Evolutionary conservation across 1,140 invertebrate species (phyloP).

Genomic region (Tetramorium parvispinum): DNA sequence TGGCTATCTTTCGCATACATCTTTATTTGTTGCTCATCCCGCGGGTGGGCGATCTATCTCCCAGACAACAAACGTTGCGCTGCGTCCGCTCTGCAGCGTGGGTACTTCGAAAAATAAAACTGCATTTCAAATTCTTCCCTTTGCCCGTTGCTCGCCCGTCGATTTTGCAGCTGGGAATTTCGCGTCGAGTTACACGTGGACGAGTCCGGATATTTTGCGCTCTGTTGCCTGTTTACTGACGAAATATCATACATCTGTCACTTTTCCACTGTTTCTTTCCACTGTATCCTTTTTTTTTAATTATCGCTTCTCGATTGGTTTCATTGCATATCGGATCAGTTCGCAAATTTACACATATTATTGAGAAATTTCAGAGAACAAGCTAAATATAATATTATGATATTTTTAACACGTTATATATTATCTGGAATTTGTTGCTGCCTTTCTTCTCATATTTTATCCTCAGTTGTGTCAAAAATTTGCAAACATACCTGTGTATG

Average conservation of each 20-base stretch:
- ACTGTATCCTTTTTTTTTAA: neutral
- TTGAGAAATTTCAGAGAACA: neutral
- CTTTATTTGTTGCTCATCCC: slow-evolving; percentile 43
- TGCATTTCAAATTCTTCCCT: neutral
- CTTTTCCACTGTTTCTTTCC: neutral
- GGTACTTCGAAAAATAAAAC: slow-evolving; percentile 26
- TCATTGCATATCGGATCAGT: neutral
- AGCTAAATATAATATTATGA: neutral
- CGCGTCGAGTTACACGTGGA: neutral
- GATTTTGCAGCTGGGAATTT: slow-evolving; percentile 8
- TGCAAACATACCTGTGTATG: no score
- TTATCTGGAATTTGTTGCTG: neutral
- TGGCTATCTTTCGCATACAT: slow-evolving; percentile 25
- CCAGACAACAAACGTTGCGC: slow-evolving; percentile 15
- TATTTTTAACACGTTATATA: neutral
- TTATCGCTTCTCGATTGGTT: neutral
- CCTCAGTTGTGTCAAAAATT: neutral
- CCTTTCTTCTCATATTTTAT: neutral
- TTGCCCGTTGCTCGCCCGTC: neutral
- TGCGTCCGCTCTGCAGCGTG: neutral
- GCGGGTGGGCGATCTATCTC: slow-evolving; percentile 14
- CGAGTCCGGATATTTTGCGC: slow-evolving; percentile 11
- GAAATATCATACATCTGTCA: neutral
- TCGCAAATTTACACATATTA: neutral
- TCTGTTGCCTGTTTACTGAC: slow-evolving; percentile 11